A percentile compares a stretch with the other conserved stretches of the same genome.
phyloP scores from a whole-genome alignment of 2,888 invertebrate species.

The Diarsia rubi region DNA sequence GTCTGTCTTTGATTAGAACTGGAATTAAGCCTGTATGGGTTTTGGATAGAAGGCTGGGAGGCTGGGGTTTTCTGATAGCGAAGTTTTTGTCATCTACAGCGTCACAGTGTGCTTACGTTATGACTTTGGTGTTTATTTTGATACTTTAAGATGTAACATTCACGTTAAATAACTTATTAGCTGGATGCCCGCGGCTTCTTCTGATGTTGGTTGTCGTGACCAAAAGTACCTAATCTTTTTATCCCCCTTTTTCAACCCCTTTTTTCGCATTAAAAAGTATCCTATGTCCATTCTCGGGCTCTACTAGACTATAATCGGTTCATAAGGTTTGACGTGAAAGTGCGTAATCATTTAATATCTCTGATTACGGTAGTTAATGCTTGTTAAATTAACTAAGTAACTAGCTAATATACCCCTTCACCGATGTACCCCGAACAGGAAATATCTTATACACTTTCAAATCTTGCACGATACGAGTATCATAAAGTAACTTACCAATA shows the following conservation, averaged over 20 bases:
- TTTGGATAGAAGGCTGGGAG: not conserved
- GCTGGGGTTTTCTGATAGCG: not conserved
- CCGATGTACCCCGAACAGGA: conserved; percentile 9
- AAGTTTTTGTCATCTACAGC: not conserved
- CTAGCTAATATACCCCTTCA: not conserved
- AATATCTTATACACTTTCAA: conserved; percentile 20
- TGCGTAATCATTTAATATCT: no score
- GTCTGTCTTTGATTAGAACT: conserved; percentile 38
- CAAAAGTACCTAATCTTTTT: no score
- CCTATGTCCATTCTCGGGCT: no score
- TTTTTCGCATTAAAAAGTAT: no score
- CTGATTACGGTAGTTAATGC: no score
- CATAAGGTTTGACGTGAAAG: no score
- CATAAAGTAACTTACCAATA: conserved; percentile 1
- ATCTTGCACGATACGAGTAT: conserved; percentile 3
- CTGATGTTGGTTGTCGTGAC: no score
- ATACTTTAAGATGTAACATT: not conserved
- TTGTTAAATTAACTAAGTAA: not conserved
- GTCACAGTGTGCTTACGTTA: not conserved
- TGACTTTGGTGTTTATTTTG: not conserved
- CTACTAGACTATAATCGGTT: no score
- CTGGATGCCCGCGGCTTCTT: no score
- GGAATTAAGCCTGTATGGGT: conserved; percentile 9
- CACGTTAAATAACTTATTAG: not conserved
- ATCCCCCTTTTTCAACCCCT: no score